A percentile compares a stretch with the other conserved stretches of the same genome.
Evolutionary conservation across 2,113 vertebrate genomes (phyloP).

Genomic region (Scophthalmus maximus): DNA sequence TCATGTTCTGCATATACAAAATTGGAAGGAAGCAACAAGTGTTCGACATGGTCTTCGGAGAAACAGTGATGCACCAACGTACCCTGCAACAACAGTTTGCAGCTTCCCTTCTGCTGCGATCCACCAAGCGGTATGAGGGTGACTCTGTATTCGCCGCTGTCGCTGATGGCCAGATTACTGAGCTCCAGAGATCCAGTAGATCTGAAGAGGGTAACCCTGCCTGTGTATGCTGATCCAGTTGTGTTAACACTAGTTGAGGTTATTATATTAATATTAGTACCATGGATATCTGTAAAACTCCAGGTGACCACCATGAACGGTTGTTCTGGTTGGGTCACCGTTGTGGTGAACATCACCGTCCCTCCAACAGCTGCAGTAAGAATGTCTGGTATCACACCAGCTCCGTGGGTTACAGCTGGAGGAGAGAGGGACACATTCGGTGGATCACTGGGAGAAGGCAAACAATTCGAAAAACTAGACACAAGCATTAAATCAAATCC

Average conservation of each 20-base stretch:
- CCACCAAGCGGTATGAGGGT: rapidly evolving
- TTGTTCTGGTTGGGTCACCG: neutral
- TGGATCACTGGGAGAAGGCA: neutral
- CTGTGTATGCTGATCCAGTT: neutral
- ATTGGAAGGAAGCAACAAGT: no score
- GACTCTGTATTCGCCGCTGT: constrained; percentile 52
- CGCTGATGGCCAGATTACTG: constrained; percentile 29
- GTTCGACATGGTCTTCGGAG: neutral
- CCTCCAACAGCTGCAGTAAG: constrained; percentile 18
- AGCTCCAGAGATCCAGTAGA: constrained; percentile 65
- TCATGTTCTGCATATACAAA: no score
- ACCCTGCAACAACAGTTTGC: constrained; percentile 20
- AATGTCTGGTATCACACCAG: constrained; percentile 32
- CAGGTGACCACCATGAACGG: constrained; percentile 10
- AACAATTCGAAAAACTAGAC: neutral
- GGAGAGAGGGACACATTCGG: neutral
- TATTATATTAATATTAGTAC: neutral
- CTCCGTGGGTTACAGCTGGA: constrained; percentile 38
- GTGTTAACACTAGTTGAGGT: rapidly evolving
- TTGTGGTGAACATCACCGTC: constrained; percentile 42
- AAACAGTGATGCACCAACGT: neutral
- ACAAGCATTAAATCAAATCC: neutral
- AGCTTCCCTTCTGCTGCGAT: neutral
- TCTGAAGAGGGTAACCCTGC: constrained; percentile 19
- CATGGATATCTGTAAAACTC: neutral